These are phyloP conservation scores for Sebastes cheni DNA, from an alignment of 2,797 vertebrate species.

Conservation along the genomic window DNA sequence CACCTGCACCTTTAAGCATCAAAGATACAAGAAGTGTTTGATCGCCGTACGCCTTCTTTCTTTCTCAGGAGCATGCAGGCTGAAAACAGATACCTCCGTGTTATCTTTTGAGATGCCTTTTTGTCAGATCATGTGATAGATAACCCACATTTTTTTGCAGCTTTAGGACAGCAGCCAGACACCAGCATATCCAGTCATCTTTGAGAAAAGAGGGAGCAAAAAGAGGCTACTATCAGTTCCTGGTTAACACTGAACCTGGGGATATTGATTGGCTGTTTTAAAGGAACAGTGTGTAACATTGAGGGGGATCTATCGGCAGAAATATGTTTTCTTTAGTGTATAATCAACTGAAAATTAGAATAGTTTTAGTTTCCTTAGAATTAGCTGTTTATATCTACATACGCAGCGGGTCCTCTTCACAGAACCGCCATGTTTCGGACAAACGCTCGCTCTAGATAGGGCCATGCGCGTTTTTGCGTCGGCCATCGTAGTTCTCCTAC, in stretches of 20 bases:
- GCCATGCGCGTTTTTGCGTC: too few species aligned
- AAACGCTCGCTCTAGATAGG: too few species aligned
- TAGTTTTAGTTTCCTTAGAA: too few species aligned
- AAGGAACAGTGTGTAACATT: background rate
- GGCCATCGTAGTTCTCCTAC: too few species aligned
- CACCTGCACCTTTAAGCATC: slow-evolving; percentile 75
- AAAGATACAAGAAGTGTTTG: slow-evolving; percentile 69
- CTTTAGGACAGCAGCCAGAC: slow-evolving; percentile 14
- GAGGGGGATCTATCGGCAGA: too few species aligned
- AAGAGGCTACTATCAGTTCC: background rate
- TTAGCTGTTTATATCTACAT: too few species aligned
- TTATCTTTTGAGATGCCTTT: slow-evolving; percentile 54
- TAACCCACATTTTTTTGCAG: slow-evolving; percentile 5
- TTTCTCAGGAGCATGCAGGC: slow-evolving; percentile 53
- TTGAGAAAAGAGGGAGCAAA: slow-evolving; percentile 6
- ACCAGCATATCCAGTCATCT: slow-evolving; percentile 23
- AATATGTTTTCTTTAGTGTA: too few species aligned
- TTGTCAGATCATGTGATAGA: slow-evolving; percentile 59
- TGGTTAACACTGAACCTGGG: background rate
- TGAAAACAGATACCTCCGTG: slow-evolving; percentile 53
- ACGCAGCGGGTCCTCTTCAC: too few species aligned
- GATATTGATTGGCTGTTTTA: background rate
- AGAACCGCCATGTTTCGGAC: too few species aligned
- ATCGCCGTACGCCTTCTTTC: slow-evolving; percentile 27
- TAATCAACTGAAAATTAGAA: too few species aligned